phyloP scores from a whole-genome alignment of 1,140 invertebrate genomes.

The Rhagoletis zephyria region DNA sequence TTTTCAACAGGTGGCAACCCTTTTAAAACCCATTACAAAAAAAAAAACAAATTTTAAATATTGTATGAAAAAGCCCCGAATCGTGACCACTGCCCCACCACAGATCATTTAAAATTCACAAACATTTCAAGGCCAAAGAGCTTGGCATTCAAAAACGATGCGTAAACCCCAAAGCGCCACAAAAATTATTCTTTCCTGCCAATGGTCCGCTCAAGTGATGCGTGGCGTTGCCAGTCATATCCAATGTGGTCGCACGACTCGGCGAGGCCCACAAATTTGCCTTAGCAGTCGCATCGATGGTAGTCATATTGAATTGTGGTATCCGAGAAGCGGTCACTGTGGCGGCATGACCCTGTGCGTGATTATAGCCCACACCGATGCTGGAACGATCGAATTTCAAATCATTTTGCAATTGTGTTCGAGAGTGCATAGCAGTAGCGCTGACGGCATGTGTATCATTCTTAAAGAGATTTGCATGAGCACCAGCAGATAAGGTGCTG shows the following conservation, averaged over 20 bases:
- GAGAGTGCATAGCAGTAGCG: conserved; percentile 61
- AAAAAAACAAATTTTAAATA: too few relatives aligned
- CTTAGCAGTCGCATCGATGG: conserved; percentile 59
- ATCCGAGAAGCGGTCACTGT: conserved; percentile 60
- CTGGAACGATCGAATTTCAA: conserved; percentile 61
- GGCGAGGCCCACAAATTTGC: conserved; percentile 64
- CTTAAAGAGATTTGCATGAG: conserved; percentile 60
- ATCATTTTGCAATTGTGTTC: conserved; percentile 53
- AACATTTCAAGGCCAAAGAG: too few relatives aligned
- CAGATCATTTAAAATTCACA: background rate
- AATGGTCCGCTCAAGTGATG: conserved; percentile 63
- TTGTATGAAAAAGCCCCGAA: too few relatives aligned
- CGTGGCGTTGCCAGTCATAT: conserved; percentile 62
- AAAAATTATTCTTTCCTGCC: conserved; percentile 61
- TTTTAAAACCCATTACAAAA: too few relatives aligned
- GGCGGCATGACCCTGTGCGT: conserved; percentile 60
- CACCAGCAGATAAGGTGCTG: conserved; percentile 58
- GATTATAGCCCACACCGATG: conserved; percentile 59
- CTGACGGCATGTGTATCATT: conserved; percentile 54
- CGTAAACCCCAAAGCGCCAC: conserved; percentile 58
- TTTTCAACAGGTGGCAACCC: too few relatives aligned
- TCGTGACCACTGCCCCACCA: background rate
- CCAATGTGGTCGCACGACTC: conserved; percentile 61
- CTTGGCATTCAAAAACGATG: conserved; percentile 60
- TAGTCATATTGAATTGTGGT: conserved; percentile 63